Evolutionary conservation across 2,888 invertebrate species (phyloP).

Genomic region (Drosophila conformis): DNA sequence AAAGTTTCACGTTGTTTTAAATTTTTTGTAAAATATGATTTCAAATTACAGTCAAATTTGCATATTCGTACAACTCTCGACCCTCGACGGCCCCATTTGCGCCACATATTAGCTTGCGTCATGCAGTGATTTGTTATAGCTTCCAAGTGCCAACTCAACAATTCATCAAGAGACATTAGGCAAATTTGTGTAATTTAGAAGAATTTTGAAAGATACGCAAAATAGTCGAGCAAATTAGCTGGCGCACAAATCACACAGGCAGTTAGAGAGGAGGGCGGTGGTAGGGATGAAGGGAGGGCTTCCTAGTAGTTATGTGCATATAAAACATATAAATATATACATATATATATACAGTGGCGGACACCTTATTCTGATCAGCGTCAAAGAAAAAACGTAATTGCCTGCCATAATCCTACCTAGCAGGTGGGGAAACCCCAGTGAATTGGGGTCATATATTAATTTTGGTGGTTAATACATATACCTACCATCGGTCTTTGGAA

Average conservation of each 20-base stretch:
- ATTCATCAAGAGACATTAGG: conserved; percentile 63
- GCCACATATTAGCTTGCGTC: conserved; percentile 1
- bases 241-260: conserved; percentile 63
- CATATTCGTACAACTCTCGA: not conserved
- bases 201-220: conserved; percentile 36
- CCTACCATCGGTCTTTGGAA: no score
- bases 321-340: not conserved
- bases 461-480: no score
- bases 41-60: not conserved
- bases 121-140: conserved; percentile 11
- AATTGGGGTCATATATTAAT: no score
- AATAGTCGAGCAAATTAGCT: conserved; percentile 66
- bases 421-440: no score
- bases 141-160: conserved; percentile 39
- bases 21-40: not conserved
- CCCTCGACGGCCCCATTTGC: not conserved
- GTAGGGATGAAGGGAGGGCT: not conserved
- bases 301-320: conserved; percentile 7
- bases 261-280: not conserved
- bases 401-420: no score
- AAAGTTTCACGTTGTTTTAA: not conserved
- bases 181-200: conserved; percentile 55
- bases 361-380: no score
- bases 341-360: conserved; percentile 8
- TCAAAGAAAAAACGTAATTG: no score